These are phyloP conservation scores for Mastomys natalensis DNA, from an alignment of 2,113 vertebrate genomes.

Conservation along the genomic window DNA sequence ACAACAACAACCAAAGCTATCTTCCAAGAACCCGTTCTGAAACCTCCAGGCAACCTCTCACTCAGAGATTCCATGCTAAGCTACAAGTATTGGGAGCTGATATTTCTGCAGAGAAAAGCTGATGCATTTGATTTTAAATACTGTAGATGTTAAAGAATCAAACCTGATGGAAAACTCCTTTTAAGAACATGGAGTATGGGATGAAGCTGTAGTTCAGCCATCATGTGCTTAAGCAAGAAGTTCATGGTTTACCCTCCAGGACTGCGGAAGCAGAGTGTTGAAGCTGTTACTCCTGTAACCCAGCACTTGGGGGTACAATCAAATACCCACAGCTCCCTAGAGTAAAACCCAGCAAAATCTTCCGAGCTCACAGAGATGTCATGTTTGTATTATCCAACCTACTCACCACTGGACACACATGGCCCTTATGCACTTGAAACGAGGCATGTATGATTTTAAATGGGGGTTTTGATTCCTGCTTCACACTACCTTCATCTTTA, in stretches of 20 bases:
- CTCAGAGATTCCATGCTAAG: background rate
- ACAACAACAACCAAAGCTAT: background rate
- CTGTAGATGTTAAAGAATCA: conserved; percentile 14
- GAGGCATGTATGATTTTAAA: background rate
- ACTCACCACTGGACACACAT: background rate
- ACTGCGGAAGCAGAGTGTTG: rapidly evolving
- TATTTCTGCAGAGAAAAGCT: background rate
- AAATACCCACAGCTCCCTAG: background rate
- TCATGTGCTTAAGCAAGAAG: background rate
- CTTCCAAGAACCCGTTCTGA: background rate
- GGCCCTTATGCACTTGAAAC: background rate
- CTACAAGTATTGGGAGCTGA: background rate
- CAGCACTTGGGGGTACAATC: no score
- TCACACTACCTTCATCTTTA: background rate
- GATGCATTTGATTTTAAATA: conserved; percentile 41
- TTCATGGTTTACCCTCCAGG: background rate
- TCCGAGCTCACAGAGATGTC: background rate
- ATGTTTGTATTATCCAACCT: background rate
- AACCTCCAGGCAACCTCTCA: background rate
- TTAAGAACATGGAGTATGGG: background rate
- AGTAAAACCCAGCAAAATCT: background rate
- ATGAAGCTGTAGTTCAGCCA: background rate
- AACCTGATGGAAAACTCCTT: background rate
- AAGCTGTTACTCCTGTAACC: rapidly evolving
- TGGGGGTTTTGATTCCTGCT: background rate